Evolutionary conservation across 1,140 invertebrate genomes (phyloP), one percentile per base, ranked within the genome.

Genomic region (Drepana arcuata): DNA sequence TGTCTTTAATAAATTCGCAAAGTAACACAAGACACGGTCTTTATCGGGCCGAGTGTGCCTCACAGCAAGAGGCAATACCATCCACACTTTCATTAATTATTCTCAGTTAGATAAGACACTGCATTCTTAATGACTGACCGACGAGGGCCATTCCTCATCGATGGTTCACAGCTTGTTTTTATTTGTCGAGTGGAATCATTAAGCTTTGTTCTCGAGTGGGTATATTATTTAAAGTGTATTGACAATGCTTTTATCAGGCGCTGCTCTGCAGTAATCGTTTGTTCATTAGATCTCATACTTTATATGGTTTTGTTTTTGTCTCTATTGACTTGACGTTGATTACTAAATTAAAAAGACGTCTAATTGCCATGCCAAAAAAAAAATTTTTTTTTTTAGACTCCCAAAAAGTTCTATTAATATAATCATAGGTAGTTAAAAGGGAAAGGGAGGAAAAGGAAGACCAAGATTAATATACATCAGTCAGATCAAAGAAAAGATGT

Each of bases 61-160:
- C 70, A 61, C 72, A 77, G 75, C 75, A 60, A 61, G 74, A 56
- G 61, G 61, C 71, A 72, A 62, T 65, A 45, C 70, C 65, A 66
- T 75, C 61, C 59, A 59, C 65, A 65, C 67, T 77, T 80, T 75
- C 72, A 80, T 80, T 80, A 80, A 80, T 80, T 80, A 80, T 80
- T 70, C 66, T 63, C 45, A 66, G 52, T 75, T 80, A 80, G 75
- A 80, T 80, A 80, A 80, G 72, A 77, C 64, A 69, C 68, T 73
- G 70, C 58, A 69, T 77, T 64, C 59, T 71, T 80, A 80, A 80
- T 80, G 72, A 80, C 67, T 50, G 38, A 34, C 47, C 34, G 58
- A 44, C 50, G 43, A 44, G 46, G 62, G 60, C 61, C 59, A 79
- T 79, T 70, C 53, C 67, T 79, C 71, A 75, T 69, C 63, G 54